Evolutionary conservation across 2,797 vertebrate genomes (phyloP).

Genomic region (Dendrocincla tyrannina): DNA sequence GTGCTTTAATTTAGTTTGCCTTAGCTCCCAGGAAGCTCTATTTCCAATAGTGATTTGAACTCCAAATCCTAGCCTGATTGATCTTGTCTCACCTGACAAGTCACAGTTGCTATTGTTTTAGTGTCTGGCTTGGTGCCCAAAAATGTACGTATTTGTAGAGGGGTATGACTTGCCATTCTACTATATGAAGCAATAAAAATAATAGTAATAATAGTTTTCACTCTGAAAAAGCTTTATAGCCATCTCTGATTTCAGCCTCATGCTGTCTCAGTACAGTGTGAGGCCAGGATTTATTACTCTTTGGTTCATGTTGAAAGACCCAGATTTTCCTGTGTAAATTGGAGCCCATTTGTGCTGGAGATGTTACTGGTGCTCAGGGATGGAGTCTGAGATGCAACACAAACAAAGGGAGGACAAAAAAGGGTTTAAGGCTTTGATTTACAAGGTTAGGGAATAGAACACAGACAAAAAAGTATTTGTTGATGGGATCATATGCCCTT

Average conservation of each 20-base stretch:
- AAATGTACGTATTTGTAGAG: background rate
- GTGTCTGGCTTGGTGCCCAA: background rate
- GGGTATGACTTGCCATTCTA: background rate
- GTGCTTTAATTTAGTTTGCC: conserved; percentile 55
- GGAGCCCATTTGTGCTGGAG: background rate
- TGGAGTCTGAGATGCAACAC: background rate
- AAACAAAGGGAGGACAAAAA: background rate
- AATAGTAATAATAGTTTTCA: conserved; percentile 2
- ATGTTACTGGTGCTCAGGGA: background rate
- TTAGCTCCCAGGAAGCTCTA: conserved; percentile 37
- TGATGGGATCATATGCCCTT: background rate
- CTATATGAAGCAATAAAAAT: conserved; percentile 48
- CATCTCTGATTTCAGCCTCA: conserved; percentile 8
- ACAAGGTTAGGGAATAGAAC: background rate
- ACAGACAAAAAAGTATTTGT: background rate
- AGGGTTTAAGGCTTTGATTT: background rate
- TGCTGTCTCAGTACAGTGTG: background rate
- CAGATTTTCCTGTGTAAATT: background rate
- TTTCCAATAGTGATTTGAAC: conserved; percentile 47
- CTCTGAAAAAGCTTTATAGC: background rate
- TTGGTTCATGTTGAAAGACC: background rate
- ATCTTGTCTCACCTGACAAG: conserved; percentile 54
- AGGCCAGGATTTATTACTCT: conserved; percentile 12
- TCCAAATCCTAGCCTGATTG: conserved; percentile 35
- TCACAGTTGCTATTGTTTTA: conserved; percentile 23